Evolutionary conservation across 2,113 vertebrate species (phyloP), one percentile per base, ranked within the genome.

Genomic region (Nothobranchius furzeri): DNA sequence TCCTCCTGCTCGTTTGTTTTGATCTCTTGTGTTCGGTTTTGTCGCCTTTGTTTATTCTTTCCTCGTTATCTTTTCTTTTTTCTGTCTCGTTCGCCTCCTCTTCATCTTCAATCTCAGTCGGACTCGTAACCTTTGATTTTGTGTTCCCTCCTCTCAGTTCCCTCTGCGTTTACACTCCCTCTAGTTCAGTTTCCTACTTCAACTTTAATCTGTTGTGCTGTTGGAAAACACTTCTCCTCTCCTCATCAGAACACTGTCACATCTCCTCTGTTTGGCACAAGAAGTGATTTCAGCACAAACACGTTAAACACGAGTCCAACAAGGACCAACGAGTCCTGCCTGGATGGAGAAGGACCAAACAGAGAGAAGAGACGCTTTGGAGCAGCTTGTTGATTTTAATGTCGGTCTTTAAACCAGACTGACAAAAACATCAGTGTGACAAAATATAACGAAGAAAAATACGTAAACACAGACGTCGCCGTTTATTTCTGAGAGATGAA

Each of bases 51-150:
- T 20, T 50, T 50, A 14, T 50, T 6, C 42, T 0, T 15, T 4
- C 43, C 9, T 2, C 8, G 10, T 42, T 42, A 42, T 42, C 54
- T 43, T 6, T 30, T 30, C 30, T 20, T 42, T 45, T 1, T 40
- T 36, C 13, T 43, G 12, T 37, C 60, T 2, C 37, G 24, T 42
- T 56, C 40, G 0, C 48, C 63, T 52, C 48, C 36, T 20, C 36
- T n/a, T 51, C 8, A 13, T 54, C 74, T 75, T 72, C 68, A 64
- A 58, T 75, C 74, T 68, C 43, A 0, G 20, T 78, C 52, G 11
- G 8, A 20, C 52, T 73, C 45, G 25, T 35, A 54, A 3, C 4
- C 42, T 78, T 81, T 75, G 55, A 70, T 79, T 76, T 30, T 70
- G 53, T 45, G 62, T 46, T 14, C 9, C 59, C 42, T 49, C 46